A percentile compares a stretch with the other conserved stretches of the same genome.
Conservation (phyloP, 2,797 vertebrate species). For the Acipenser ruthenus region DNA sequence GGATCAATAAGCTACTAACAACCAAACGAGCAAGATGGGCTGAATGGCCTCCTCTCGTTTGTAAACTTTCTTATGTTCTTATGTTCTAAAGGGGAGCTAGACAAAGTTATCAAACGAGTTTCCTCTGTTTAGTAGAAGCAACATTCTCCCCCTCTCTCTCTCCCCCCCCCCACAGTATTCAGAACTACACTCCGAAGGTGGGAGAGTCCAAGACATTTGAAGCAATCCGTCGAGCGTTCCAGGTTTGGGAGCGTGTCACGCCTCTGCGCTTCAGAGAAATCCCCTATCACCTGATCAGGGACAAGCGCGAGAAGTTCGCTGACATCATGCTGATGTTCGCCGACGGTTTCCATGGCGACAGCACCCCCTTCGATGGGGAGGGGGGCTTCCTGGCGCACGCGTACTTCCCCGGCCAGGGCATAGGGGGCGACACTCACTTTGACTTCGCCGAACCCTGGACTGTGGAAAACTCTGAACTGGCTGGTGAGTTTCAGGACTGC, state of each 20-base stretch:
- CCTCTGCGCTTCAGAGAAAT: conserved; percentile 81
- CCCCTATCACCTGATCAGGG: conserved; percentile 66
- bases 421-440: conserved; percentile 89
- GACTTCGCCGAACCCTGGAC: conserved; percentile 87
- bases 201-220: conserved; percentile 66
- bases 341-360: conserved; percentile 86
- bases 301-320: conserved; percentile 67
- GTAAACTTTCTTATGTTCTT: no score
- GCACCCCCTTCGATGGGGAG: conserved; percentile 80
- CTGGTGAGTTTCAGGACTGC: conserved; percentile 52
- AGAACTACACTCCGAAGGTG: conserved; percentile 86
- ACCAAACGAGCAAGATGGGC: no score
- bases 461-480: conserved; percentile 64
- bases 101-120: no score
- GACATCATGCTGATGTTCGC: conserved; percentile 91
- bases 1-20: no score
- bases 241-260: conserved; percentile 69
- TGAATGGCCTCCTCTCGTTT: no score
- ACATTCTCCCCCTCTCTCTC: neutral
- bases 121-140: neutral
- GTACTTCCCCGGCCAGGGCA: conserved; percentile 81
- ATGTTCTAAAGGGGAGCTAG: no score
- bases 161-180: conserved; percentile 62
- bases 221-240: conserved; percentile 80
- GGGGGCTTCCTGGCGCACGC: conserved; percentile 88